These are phyloP conservation scores for Cinara cedri DNA, from an alignment of 2,888 invertebrate species.

Conservation along the genomic window DNA sequence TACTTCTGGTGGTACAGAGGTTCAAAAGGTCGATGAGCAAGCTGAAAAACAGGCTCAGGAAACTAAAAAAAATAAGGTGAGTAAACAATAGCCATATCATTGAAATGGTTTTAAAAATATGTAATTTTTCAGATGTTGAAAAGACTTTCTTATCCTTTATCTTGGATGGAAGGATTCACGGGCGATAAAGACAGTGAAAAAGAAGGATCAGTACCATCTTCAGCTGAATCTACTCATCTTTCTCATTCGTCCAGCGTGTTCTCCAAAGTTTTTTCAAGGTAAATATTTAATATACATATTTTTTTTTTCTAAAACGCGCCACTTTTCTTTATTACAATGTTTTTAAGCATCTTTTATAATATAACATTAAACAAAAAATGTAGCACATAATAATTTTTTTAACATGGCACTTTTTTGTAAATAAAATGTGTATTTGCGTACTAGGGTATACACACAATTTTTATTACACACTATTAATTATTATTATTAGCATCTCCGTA, in stretches of 20 bases:
- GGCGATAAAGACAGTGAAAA: conserved; percentile 72
- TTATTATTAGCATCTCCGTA: conserved; percentile 31
- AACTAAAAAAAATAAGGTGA: conserved; percentile 61
- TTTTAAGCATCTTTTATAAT: conserved; percentile 37
- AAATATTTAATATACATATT: conserved; percentile 59
- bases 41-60: conserved; percentile 59
- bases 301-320: conserved; percentile 1
- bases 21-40: conserved; percentile 44
- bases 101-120: not conserved
- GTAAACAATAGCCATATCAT: not conserved
- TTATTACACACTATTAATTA: conserved; percentile 36
- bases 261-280: conserved; percentile 92
- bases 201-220: conserved; percentile 63
- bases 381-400: conserved; percentile 40
- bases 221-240: conserved; percentile 67
- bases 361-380: conserved; percentile 29
- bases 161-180: conserved; percentile 86
- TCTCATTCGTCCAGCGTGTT: conserved; percentile 77
- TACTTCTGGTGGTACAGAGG: conserved; percentile 35
- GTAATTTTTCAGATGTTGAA: conserved; percentile 76
- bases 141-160: conserved; percentile 86
- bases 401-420: conserved; percentile 53
- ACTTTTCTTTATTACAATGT: conserved; percentile 34
- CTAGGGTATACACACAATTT: conserved; percentile 50
- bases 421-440: conserved; percentile 50